Evolutionary conservation across 2,888 invertebrate genomes (phyloP).

Genomic region (Dermolepida albohirtum): DNA sequence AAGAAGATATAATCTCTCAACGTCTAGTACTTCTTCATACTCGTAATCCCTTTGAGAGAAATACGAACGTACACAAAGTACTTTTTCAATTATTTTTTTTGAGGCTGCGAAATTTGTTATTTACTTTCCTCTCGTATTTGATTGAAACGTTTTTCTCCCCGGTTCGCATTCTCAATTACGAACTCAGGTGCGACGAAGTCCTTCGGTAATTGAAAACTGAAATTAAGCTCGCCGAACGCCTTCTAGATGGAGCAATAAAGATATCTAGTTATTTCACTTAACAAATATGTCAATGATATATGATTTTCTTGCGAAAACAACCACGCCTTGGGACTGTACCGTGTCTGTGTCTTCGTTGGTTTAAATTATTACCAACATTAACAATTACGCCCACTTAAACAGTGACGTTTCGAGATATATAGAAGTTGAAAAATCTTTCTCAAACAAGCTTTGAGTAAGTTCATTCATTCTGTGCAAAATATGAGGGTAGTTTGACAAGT

Average conservation of each 20-base stretch:
- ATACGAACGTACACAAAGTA: too few relatives aligned
- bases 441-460: too few relatives aligned
- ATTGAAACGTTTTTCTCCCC: neutral
- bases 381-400: conserved; percentile 4
- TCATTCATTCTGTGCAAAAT: too few relatives aligned
- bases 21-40: too few relatives aligned
- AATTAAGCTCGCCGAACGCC: conserved; percentile 40
- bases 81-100: too few relatives aligned
- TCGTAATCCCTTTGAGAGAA: too few relatives aligned
- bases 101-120: too few relatives aligned
- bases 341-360: neutral
- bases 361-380: neutral
- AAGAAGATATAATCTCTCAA: too few relatives aligned
- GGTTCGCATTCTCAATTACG: neutral
- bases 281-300: conserved; percentile 37
- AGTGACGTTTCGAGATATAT: conserved; percentile 2
- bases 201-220: conserved; percentile 44
- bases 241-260: conserved; percentile 45
- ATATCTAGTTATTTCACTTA: conserved; percentile 42
- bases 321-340: neutral
- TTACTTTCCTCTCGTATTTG: neutral
- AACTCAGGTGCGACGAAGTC: conserved; percentile 42
- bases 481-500: too few relatives aligned
- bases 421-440: too few relatives aligned
- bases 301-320: conserved; percentile 16